Evolutionary conservation across 2,888 invertebrate genomes (phyloP), one percentile per base, ranked within the genome.

Genomic region (Perizoma flavofasciatum): DNA sequence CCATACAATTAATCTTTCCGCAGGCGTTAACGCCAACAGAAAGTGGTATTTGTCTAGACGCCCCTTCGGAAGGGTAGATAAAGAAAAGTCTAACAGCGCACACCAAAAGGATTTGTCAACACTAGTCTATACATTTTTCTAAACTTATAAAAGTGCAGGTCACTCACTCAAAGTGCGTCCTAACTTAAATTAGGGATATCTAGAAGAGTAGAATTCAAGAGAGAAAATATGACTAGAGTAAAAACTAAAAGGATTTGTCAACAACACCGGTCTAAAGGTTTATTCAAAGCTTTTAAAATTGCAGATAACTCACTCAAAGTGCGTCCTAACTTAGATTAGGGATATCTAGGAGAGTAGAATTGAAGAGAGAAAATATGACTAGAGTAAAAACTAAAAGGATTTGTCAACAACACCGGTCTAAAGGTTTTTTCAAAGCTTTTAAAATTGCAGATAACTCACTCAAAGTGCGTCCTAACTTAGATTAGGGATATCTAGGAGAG

Each of bases 301-400:
- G 51, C 51, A 11, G 33, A 34, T 22, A 43, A 51, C 51, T 35
- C 51, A 34, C 51, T 35, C 51, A 43, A 4, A 35, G 51, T 51
- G 51, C 51, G 11, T 35, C 35, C 34, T 44, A 51, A 35, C 35
- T 44, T 33, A 33, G n/a, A 33, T 5, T 11, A 7, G 22, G 11
- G 5, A 11, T 5, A n/a, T 9, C 5, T 5, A 34, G 33, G 9
- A 46, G 22, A 22, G 22, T 22, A 22, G 22, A 22, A 22, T 22
- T 22, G 1, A 22, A 22, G 9, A 46, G 22, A 8, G 6, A 6
- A 34, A 33, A 33, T 46, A 33, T 46, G 32, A 46, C n/a, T 46
- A 46, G 32, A 33, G 7, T 34, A 22, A 22, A 22, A 22, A 22
- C 22, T 22, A 22, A 22, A 22, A 22, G 22, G 22, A 22, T 22